phyloP scores from a whole-genome alignment of 2,888 invertebrate genomes.

The Lampropteryx suffumata region DNA sequence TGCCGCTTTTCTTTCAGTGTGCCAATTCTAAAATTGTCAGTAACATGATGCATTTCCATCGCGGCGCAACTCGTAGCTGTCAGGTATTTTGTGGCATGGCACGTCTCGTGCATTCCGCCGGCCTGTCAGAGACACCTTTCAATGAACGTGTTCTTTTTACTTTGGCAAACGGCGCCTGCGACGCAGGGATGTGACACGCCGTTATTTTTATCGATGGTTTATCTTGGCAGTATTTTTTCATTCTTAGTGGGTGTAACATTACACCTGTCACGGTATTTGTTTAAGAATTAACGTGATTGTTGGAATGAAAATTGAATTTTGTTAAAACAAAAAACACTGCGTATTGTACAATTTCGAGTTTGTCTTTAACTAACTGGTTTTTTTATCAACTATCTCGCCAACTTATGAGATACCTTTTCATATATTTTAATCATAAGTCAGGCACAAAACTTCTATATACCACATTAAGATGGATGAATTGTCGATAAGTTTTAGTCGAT shows the following conservation, averaged over 20 bases:
- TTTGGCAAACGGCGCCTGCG: conserved; percentile 68
- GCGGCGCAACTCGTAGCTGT: conserved; percentile 38
- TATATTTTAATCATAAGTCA: too few relatives aligned
- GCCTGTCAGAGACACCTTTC: conserved; percentile 53
- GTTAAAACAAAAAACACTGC: neutral
- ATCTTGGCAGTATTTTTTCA: conserved; percentile 31
- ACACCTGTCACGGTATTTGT: conserved; percentile 30
- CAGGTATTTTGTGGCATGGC: conserved; percentile 18
- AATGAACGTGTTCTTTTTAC: conserved; percentile 41
- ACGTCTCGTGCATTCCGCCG: conserved; percentile 14
- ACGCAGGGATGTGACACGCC: conserved; percentile 40
- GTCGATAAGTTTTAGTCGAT: neutral
- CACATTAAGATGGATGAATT: too few relatives aligned
- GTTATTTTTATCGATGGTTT: conserved; percentile 35
- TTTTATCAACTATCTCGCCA: too few relatives aligned
- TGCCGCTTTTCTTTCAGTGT: conserved; percentile 29
- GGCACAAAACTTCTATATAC: too few relatives aligned
- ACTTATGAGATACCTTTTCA: too few relatives aligned
- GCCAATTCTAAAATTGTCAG: conserved; percentile 61
- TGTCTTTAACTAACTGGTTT: too few relatives aligned
- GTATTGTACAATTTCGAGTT: too few relatives aligned
- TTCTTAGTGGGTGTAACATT: conserved; percentile 32
- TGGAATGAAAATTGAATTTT: neutral
- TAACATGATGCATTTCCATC: conserved; percentile 44
- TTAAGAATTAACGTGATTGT: conserved; percentile 12